Conservation (phyloP, 92 coral and sea anemone species). For the Blastomussa wellsi region DNA sequence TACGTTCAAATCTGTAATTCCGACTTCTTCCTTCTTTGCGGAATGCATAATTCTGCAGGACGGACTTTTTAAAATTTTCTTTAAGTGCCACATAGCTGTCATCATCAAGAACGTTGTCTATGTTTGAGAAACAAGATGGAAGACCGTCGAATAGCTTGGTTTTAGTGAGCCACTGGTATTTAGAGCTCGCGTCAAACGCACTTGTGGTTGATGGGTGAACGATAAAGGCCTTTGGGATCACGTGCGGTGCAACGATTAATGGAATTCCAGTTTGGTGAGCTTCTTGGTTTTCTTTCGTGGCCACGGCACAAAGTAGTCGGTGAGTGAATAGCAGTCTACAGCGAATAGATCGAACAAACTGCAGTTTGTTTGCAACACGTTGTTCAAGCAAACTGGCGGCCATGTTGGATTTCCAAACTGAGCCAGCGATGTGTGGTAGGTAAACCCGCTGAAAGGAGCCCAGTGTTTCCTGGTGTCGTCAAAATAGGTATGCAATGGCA, state of each 20-base stretch:
- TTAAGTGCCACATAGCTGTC: slow-evolving; percentile 42
- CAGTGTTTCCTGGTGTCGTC: no score
- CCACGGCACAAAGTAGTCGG: slow-evolving; percentile 47
- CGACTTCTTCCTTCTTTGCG: slow-evolving; percentile 68
- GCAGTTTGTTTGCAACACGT: slow-evolving; percentile 9
- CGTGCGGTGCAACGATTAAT: slow-evolving; percentile 84
- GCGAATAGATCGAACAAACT: neutral
- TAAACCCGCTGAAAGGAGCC: neutral
- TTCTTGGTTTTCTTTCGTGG: slow-evolving; percentile 34
- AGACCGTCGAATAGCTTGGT: slow-evolving; percentile 72
- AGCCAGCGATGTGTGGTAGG: slow-evolving; percentile 52
- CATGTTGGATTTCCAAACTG: slow-evolving; percentile 53
- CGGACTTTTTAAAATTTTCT: slow-evolving; percentile 60
- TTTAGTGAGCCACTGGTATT: slow-evolving; percentile 93
- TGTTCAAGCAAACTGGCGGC: slow-evolving; percentile 44
- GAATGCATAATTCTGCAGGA: slow-evolving; percentile 72
- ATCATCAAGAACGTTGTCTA: slow-evolving; percentile 35
- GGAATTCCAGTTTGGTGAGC: slow-evolving; percentile 92
- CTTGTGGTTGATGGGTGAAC: slow-evolving; percentile 94
- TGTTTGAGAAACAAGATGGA: slow-evolving; percentile 48
- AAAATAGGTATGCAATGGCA: no score
- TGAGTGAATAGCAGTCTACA: neutral
- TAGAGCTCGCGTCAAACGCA: slow-evolving; percentile 68
- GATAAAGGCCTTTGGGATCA: slow-evolving; percentile 82
- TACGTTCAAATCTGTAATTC: slow-evolving; percentile 61